Base-by-base conservation (phyloP, 2,113 vertebrate species). In the Scopus umbretta region DNA sequence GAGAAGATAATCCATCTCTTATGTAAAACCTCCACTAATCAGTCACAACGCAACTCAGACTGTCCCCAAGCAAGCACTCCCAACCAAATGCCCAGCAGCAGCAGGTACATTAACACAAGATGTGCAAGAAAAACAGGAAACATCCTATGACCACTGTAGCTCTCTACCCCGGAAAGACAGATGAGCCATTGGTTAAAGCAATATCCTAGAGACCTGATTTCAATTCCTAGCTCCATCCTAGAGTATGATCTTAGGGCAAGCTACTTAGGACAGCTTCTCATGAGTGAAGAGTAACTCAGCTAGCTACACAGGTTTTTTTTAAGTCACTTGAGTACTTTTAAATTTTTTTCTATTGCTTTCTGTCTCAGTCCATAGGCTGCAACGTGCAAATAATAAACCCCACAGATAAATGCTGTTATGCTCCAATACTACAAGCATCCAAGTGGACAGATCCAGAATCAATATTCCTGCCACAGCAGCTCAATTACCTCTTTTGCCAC, bases 401-500 rank as follows among this genome's bases (percentile, higher is more conserved):
- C n/a, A 12, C 67, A 85, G 58, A 68, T 5, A n/a, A 83, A 78
- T 2, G 2, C 20, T 11, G 21, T 7, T 45, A 3, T 7, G 23
- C 56, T 89, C 43, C 66, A 43, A 21, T 4, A 11, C 49, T 20
- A 14, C 38, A n/a, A 34, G 36, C 50, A 50, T 2, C 50, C n/a
- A 63, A 74, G 16, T 1, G 13, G 40, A 74, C 22, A 36, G 36
- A 86, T 7, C 22, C 72, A 53, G 32, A 34, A 29, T 1, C 56
- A 72, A 16, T 4, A 34, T 2, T 36, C 29, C 50, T 16, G 36
- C 40, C 56, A 18, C 8, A 27, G 71, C 4, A 6, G 58, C 42
- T 40, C 17, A 10, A 13, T 98, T 98, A 99, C 99, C 99, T 99
- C 99, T 97, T 99, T 99, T 71, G 99, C 99, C 50, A 99, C 98